These are phyloP conservation scores for Crematogaster levior DNA, from an alignment of 2,888 invertebrate species.

Conservation along the genomic window DNA sequence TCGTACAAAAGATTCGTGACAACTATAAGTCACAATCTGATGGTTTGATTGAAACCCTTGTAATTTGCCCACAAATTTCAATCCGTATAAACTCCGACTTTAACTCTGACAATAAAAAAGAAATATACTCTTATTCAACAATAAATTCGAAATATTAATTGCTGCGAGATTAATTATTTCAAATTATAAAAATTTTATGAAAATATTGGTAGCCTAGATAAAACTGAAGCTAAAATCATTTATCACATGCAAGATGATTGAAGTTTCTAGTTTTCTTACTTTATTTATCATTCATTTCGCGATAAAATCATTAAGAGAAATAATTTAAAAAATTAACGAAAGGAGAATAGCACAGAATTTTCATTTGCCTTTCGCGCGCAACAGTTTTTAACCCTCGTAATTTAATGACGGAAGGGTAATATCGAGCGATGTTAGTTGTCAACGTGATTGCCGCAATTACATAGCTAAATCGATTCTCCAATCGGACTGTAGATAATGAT, in stretches of 20 bases:
- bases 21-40: neutral
- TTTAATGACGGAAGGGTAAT: slow-evolving; percentile 56
- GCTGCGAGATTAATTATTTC: neutral
- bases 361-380: slow-evolving; percentile 21
- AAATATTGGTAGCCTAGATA: neutral
- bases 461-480: slow-evolving; percentile 69
- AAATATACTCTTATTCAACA: neutral
- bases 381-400: slow-evolving; percentile 14
- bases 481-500: slow-evolving; percentile 65
- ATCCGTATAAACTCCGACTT: neutral
- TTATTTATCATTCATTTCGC: neutral
- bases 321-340: slow-evolving; percentile 21
- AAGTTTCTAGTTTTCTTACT: neutral
- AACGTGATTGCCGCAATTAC: slow-evolving; percentile 70
- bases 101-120: neutral
- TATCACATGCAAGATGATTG: slow-evolving; percentile 1
- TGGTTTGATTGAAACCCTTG: neutral
- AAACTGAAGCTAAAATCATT: neutral
- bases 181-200: neutral
- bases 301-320: neutral
- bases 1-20: slow-evolving; percentile 8
- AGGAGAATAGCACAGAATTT: slow-evolving; percentile 41
- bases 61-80: neutral
- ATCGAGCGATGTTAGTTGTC: slow-evolving; percentile 61
- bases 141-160: neutral